Percentiles rank a stretch among this genome's conserved stretches.
These are phyloP conservation scores for Bovichtus variegatus DNA, from an alignment of 2,797 vertebrate species.

Conservation along the genomic window DNA sequence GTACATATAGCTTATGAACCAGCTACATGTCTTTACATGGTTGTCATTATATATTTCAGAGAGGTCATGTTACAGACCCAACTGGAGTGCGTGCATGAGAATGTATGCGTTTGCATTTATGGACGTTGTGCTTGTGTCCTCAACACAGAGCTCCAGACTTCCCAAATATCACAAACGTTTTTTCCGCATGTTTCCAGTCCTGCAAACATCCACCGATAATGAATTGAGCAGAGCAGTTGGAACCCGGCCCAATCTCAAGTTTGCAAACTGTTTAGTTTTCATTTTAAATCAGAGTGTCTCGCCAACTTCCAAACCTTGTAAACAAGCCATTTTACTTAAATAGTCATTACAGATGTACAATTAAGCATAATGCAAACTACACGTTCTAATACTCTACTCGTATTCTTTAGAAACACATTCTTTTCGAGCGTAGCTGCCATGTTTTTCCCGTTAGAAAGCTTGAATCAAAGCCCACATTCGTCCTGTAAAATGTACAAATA, in stretches of 20 bases:
- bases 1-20: slow-evolving; percentile 32
- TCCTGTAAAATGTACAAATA: background rate
- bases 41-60: slow-evolving; percentile 43
- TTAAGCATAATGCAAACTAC: background rate
- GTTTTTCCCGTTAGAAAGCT: slow-evolving; percentile 19
- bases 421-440: background rate
- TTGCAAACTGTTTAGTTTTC: background rate
- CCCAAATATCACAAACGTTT: background rate
- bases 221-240: background rate
- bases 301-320: background rate
- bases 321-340: slow-evolving; percentile 19
- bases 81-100: slow-evolving; percentile 8
- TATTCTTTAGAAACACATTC: slow-evolving; percentile 13
- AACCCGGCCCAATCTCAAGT: background rate
- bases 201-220: slow-evolving; percentile 2
- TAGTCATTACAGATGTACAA: slow-evolving; percentile 3
- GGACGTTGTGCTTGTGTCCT: background rate
- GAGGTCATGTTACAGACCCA: slow-evolving; percentile 31
- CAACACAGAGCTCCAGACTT: background rate
- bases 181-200: background rate
- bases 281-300: background rate
- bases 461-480: background rate
- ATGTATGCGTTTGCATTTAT: slow-evolving; percentile 16
- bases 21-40: slow-evolving; percentile 55
- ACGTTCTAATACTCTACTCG: background rate